Evolutionary conservation across 2,113 vertebrate genomes (phyloP), one percentile per base, ranked within the genome.

Genomic region (Puma concolor): DNA sequence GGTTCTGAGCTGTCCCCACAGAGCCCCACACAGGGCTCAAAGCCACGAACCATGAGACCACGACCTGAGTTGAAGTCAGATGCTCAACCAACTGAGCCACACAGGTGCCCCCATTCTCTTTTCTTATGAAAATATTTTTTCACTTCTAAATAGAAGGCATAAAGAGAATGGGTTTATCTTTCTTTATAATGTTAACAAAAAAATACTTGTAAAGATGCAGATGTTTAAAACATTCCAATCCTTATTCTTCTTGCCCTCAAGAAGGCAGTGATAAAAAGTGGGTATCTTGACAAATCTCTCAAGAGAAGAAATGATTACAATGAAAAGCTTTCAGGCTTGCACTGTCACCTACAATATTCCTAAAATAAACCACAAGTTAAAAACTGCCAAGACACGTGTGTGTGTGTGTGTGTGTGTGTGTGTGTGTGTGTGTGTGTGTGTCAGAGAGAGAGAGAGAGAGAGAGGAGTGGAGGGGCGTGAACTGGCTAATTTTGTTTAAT

Each of bases 321-420:
- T 60, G 48, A 96, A 17, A 95, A 76, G 60, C 17, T 48, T 79
- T 74, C 3, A 88, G 36, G 29, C 19, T 80, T 97, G 72, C 33
- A 48, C 67, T 72, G 67, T 54, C 8, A 67, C 82, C 23, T 67
- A 7, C 80, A 60, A 33, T 84, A 91, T 93, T 79, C 25, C 82
- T 63, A 91, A 92, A 87, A 86, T 81, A 63, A 91, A 29, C 33
- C 19, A 12, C 25, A 90, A 33, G 5, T 88, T 87, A 67, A 33
- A 69, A 66, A 91, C 3, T 87, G 52, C 29, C 23, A 74, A 84
- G 9, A 60, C 74, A 10, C 14, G 5, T 66, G 41, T 1, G 2
- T 88, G 25, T 33, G 25, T 44, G 17, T 74, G 52, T 76, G 36
- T 63, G 54, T 76, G 27, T 41, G 6, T 80, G 44, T 66, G n/a